phyloP scores from a whole-genome alignment of 2,888 invertebrate species.

The Heteropelma amictum region DNA sequence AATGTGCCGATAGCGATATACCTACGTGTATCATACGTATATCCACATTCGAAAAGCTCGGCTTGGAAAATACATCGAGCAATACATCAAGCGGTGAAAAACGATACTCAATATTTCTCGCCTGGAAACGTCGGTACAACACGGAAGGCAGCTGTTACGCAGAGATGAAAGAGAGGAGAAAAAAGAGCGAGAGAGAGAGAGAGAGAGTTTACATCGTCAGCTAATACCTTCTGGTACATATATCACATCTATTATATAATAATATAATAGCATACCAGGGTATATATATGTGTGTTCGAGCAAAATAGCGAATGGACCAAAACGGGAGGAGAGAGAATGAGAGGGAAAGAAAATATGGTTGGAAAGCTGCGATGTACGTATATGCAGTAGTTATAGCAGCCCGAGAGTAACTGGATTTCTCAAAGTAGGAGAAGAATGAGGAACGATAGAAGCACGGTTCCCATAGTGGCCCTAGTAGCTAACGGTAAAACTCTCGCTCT shows the following conservation, averaged over 20 bases:
- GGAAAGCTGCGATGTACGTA: conserved; percentile 9
- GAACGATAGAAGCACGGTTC: conserved; percentile 30
- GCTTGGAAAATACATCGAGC: conserved; percentile 48
- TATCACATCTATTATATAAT: conserved; percentile 11
- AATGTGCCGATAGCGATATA: background rate
- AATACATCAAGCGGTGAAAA: conserved; percentile 54
- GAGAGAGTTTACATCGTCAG: conserved; percentile 22
- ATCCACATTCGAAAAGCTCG: conserved; percentile 11
- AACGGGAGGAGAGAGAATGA: background rate
- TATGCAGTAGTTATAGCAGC: conserved; percentile 14
- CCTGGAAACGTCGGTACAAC: conserved; percentile 50
- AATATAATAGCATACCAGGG: conserved; percentile 1
- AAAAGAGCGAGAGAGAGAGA: conserved; percentile 13
- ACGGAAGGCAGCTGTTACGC: conserved; percentile 54
- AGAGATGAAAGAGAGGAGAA: background rate
- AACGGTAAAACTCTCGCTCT: conserved; percentile 20
- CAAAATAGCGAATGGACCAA: conserved; percentile 14
- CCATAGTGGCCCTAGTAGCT: conserved; percentile 11
- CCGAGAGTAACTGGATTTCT: conserved; percentile 18
- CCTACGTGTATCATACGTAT: background rate
- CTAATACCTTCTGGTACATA: conserved; percentile 30
- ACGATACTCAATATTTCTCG: conserved; percentile 57
- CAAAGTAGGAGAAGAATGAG: conserved; percentile 28
- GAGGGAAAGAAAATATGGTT: conserved; percentile 1
- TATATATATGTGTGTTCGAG: conserved; percentile 7